Percentiles rank a stretch among this genome's conserved stretches.
phyloP scores from a whole-genome alignment of 1,140 invertebrate species.

The Oncopeltus fasciatus region DNA sequence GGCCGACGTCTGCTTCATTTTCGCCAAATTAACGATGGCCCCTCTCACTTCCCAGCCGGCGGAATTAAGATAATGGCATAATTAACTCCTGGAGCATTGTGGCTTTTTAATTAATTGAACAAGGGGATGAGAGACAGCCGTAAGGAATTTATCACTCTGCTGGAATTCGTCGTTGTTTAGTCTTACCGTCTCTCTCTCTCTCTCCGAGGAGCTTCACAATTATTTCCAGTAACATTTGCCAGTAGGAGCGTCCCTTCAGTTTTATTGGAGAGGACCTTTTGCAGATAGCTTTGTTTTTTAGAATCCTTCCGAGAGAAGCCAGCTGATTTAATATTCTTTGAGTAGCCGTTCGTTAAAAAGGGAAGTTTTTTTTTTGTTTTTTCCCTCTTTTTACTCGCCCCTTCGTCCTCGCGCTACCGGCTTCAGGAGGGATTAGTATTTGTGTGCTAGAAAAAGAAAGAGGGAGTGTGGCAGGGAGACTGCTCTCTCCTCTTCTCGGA shows the following conservation, averaged over 20 bases:
- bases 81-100: not conserved
- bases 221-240: not conserved
- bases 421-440: not conserved
- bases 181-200: not conserved
- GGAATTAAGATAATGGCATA: conserved; percentile 1
- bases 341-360: conserved; percentile 3
- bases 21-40: not conserved
- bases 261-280: not conserved
- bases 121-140: not conserved
- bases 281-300: not conserved
- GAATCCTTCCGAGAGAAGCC: not conserved
- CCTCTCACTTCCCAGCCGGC: too few relatives aligned
- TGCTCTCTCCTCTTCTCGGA: not conserved
- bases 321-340: not conserved
- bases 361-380: not conserved
- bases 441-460: not conserved
- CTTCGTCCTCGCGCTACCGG: too few relatives aligned
- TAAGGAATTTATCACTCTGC: not conserved
- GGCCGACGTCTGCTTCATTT: not conserved
- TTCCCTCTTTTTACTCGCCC: not conserved
- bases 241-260: not conserved
- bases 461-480: too few relatives aligned
- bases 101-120: conserved; percentile 6
- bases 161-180: not conserved
- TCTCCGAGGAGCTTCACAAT: too few relatives aligned